These are phyloP conservation scores for Rostratula benghalensis DNA, from an alignment of 2,113 vertebrate species.

Conservation along the genomic window DNA sequence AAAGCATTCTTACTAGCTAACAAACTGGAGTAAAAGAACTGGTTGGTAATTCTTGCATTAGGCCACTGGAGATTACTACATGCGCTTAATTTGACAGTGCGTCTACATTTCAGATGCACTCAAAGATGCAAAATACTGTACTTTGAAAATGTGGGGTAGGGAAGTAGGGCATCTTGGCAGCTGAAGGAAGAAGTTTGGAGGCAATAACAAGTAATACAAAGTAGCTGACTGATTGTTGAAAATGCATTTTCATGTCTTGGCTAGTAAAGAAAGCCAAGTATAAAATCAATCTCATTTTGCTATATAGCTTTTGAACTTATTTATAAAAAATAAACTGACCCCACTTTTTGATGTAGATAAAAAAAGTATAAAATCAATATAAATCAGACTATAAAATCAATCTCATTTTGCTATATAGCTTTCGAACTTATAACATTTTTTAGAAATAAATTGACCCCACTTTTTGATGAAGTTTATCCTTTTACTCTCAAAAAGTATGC, in stretches of 20 bases:
- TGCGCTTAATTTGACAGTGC: not conserved
- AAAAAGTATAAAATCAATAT: too few species aligned
- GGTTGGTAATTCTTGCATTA: not conserved
- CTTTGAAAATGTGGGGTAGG: not conserved
- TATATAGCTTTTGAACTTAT: not conserved
- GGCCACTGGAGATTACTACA: not conserved
- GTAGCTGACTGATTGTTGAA: not conserved
- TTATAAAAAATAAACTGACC: not conserved
- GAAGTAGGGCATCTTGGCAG: not conserved
- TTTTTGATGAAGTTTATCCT: not conserved
- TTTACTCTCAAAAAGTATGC: not conserved
- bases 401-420: not conserved
- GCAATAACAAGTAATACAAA: not conserved
- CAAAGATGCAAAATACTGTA: not conserved
- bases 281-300: not conserved
- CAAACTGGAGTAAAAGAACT: not conserved
- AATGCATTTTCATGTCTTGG: not conserved
- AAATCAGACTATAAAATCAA: not conserved
- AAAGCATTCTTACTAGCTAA: not conserved
- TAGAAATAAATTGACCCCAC: not conserved
- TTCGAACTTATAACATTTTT: not conserved
- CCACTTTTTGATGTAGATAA: not conserved
- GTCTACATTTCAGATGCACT: fast-evolving
- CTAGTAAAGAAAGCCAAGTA: not conserved
- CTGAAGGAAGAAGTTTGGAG: not conserved